Base-by-base conservation (phyloP, 1,140 invertebrate genomes). In the Drosophila fuyamai region DNA sequence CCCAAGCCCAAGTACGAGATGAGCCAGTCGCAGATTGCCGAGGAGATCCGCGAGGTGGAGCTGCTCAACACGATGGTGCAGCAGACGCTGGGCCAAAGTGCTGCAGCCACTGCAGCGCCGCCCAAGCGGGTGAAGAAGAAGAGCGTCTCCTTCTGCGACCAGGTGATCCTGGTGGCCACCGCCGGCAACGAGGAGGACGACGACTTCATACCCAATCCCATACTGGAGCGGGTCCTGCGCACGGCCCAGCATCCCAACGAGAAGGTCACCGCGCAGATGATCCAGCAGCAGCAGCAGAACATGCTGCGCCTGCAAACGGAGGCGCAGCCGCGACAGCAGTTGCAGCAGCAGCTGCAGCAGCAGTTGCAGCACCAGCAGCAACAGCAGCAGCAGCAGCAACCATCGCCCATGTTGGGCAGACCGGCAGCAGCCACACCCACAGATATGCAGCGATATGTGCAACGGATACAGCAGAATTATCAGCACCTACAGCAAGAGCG, bases 141-240 rank as follows among this genome's bases (percentile, higher is more conserved):
- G 92, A 97, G 96, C 78, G 97, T 98, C 1, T 98, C 97, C 0
- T 98, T 98, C 92, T 98, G 97, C 81, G 97, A 98, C 91, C 97
- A 98, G 93, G 97, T 98, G 0, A 97, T 97, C 61, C 93, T 98
- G 35, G 97, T 98, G 13, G 97, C 97, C 4, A 97, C 97, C 14
- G 97, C 97, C 0, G 97, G 98, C 83, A 97, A 98, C 78, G 96
- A 97, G 76, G 97, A 97, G 92, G 96, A 97, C 58, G 97, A 97
- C 58, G 96, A 96, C 79, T 97, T 97, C 79, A 97, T 98, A 88
- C 97, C 97, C 0, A 98, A 98, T 93, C 97, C 97, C 12, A 97
- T 98, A 74, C 92, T 98, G 65, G 97, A 98, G 92, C 93, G 97
- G 67, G 97, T 98, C 0, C 92, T 98, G 5, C 94, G 96, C 57